Percentiles rank a stretch among this genome's conserved stretches.
Conservation (phyloP, 2,797 vertebrate genomes). For the Myoxocephalus aenaeus region DNA sequence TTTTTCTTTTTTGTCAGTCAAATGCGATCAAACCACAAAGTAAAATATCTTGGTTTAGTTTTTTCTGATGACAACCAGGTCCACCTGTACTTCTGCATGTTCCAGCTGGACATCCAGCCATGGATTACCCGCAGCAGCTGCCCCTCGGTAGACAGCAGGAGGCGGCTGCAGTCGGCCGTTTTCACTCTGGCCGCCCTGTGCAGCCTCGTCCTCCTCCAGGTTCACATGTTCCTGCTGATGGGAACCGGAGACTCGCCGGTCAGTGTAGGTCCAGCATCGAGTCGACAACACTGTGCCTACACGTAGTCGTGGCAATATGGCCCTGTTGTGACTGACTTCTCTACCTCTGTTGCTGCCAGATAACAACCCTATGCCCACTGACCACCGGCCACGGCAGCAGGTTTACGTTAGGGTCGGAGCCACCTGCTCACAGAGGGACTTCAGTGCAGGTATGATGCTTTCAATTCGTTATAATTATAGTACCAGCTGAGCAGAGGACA, state of each 20-base stretch:
- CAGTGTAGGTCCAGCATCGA: neutral
- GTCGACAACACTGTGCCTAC: neutral
- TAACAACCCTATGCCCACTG: neutral
- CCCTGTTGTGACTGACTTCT: neutral
- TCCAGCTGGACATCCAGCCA: neutral
- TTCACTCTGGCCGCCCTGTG: neutral
- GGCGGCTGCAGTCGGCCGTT: neutral
- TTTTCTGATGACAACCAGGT: neutral
- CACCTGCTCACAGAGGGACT: neutral
- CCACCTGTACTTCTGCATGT: neutral
- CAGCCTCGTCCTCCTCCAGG: neutral
- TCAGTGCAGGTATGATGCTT: slow-evolving; percentile 3
- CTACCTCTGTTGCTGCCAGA: neutral
- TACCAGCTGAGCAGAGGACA: neutral
- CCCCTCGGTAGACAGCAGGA: neutral
- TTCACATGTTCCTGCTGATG: neutral
- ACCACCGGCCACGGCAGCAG: neutral
- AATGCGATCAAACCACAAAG: neutral
- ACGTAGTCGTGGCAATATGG: neutral
- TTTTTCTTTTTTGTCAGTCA: too few species aligned
- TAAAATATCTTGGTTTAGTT: neutral
- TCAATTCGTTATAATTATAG: too few species aligned
- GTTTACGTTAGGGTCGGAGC: neutral
- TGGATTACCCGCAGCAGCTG: neutral
- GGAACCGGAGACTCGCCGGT: neutral